Percentiles rank a stretch among this genome's conserved stretches.
Evolutionary conservation across 2,888 invertebrate species (phyloP).

Genomic region (Mystacides longicornis): DNA sequence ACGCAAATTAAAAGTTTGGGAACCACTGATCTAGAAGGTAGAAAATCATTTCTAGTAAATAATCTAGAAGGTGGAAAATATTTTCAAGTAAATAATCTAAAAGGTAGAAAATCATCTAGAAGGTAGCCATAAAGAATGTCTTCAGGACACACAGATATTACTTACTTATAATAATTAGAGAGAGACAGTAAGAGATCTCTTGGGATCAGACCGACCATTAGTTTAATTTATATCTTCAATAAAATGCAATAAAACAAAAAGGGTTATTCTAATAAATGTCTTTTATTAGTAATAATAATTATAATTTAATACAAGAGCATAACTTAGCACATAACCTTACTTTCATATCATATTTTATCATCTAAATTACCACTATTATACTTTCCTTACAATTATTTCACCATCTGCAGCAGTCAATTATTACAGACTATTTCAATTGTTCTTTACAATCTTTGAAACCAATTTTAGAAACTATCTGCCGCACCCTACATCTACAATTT

Average conservation of each 20-base stretch:
- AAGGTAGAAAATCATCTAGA: no score
- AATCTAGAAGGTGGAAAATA: no score
- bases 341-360: background rate
- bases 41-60: no score
- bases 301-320: background rate
- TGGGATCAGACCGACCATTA: background rate
- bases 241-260: background rate
- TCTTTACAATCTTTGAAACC: no score
- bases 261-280: constrained; percentile 15
- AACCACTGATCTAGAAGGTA: no score
- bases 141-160: no score
- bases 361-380: background rate
- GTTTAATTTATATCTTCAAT: background rate
- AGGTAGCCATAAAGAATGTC: no score
- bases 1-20: no score
- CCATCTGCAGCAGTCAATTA: constrained; percentile 1
- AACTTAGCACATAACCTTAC: background rate
- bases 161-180: no score
- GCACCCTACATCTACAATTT: background rate
- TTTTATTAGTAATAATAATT: constrained; percentile 9
- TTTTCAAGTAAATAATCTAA: no score
- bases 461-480: background rate
- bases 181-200: background rate
- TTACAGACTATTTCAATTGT: background rate
- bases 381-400: background rate